Evolutionary conservation across 2,113 vertebrate genomes (phyloP).

Genomic region (Sapajus apella): DNA sequence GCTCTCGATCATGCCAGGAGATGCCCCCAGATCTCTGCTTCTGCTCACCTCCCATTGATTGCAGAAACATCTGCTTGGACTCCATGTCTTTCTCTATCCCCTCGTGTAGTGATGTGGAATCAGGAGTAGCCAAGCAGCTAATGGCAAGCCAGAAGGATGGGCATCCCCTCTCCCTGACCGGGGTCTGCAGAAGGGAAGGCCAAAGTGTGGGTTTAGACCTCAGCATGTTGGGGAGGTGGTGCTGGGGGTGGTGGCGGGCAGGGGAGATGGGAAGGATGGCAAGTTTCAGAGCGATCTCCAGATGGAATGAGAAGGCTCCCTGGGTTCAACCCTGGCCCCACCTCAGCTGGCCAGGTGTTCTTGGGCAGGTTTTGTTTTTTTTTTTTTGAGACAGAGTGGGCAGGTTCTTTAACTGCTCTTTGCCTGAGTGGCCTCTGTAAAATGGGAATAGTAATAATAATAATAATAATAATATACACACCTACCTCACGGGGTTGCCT

Average conservation of each 20-base stretch:
- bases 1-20: fast-evolving
- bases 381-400: too few relatives aligned
- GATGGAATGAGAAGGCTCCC: background rate
- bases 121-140: background rate
- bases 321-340: background rate
- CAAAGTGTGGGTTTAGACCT: background rate
- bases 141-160: background rate
- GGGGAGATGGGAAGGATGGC: background rate
- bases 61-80: background rate
- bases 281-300: background rate
- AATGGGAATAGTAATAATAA: too few relatives aligned
- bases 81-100: fast-evolving
- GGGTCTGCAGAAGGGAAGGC: background rate
- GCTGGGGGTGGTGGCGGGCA: background rate
- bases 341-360: background rate
- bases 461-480: too few relatives aligned
- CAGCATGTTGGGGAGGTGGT: background rate
- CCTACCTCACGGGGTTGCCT: fast-evolving
- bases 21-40: fast-evolving
- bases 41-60: fast-evolving
- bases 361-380: too few relatives aligned
- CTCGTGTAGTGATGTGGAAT: background rate
- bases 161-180: background rate
- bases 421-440: background rate
- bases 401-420: background rate